Base-by-base conservation (phyloP, 2,113 vertebrate genomes). In the Phalacrocorax aristotelis region DNA sequence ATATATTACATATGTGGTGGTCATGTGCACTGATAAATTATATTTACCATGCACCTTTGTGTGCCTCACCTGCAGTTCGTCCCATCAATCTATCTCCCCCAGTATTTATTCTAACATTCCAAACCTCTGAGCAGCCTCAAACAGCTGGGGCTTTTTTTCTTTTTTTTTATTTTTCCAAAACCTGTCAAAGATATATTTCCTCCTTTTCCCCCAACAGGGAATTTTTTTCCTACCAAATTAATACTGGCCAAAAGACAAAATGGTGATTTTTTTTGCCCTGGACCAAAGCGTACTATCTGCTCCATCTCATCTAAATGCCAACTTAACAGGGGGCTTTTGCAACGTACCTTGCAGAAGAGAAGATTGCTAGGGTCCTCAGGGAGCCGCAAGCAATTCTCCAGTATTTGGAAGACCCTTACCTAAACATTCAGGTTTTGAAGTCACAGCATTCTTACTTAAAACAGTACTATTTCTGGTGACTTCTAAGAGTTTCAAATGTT, bases 61-160 rank as follows among this genome's bases (percentile, higher is more conserved):
- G 62, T 66, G 40, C 32, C 66, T 92, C 82, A 95, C 74, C 84
- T 90, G 75, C 78, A 70, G 66, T 83, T 90, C 1, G 7, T 64
- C 40, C 82, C 62, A 86, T 74, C 80, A 82, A 69, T 78, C 83
- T 87, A 76, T 49, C 40, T 92, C 32, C 22, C 15, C 4, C 34
- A 61, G 13, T 57, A 90, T 66, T 93, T 92, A 85, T 80, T 90
- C 49, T 77, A 94, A 77, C 75, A 94, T 88, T 89, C 58, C 85
- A 94, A 94, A 83, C 46, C 66, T 54, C 75, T 86, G 58, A 94
- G 81, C 54, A 80, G 42, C n/a, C 78, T 92, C 78, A 77, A 85
- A 74, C 42, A 92, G 42, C 75, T 77, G 58, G 11, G 19, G 76
- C 12, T 26, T 76, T 42, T 84, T 62, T 68, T 6, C 9, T 34